Conservation (phyloP, 2,888 invertebrate species). For the Linyphia triangularis region DNA sequence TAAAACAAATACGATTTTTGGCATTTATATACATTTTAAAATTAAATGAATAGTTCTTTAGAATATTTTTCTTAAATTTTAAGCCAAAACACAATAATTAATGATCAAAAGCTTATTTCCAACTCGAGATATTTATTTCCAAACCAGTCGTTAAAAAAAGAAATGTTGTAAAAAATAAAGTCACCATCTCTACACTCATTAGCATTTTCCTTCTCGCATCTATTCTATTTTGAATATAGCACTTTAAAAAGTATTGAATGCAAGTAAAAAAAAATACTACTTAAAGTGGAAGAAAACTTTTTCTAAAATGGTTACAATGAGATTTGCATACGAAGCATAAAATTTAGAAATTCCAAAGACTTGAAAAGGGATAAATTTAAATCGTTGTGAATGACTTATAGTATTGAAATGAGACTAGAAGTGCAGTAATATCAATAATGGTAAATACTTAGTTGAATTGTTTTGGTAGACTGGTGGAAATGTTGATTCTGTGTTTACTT, state of each 20-base stretch:
- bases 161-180: neutral
- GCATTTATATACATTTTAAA: no score
- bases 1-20: no score
- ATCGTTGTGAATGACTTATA: conserved; percentile 46
- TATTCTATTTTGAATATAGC: conserved; percentile 1
- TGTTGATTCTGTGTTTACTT: conserved; percentile 32
- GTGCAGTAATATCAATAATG: conserved; percentile 23
- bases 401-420: conserved; percentile 34
- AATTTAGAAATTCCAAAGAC: conserved; percentile 10
- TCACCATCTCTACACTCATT: conserved; percentile 10
- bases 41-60: no score
- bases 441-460: conserved; percentile 1
- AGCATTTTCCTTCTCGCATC: conserved; percentile 15
- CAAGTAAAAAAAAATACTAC: conserved; percentile 1
- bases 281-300: neutral
- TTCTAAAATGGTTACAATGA: neutral
- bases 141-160: no score
- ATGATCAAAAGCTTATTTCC: no score
- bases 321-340: conserved; percentile 49
- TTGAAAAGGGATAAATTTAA: conserved; percentile 9
- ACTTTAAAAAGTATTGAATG: neutral
- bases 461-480: conserved; percentile 4
- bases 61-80: no score
- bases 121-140: no score
- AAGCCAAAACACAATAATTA: no score